Percentiles rank a stretch among this genome's conserved stretches.
Evolutionary conservation across 64 coral and sea anemone genomes (phyloP).

Genomic region (Pocillopora verrucosa): DNA sequence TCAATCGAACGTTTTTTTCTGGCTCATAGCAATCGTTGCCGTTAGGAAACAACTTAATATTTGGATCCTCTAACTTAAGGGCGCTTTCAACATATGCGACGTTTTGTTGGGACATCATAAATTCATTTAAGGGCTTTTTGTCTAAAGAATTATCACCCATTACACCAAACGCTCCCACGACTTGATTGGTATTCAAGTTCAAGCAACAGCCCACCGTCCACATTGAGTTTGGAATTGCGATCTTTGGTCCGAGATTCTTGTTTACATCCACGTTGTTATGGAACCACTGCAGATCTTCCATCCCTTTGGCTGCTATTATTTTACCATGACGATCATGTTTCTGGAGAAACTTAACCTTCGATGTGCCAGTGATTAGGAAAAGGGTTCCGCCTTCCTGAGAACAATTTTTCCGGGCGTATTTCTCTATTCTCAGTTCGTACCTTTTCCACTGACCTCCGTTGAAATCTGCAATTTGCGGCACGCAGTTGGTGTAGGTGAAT

Average conservation of each 20-base stretch:
- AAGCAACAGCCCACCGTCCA: slow-evolving; percentile 28
- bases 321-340: not conserved
- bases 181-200: not conserved
- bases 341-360: not conserved
- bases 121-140: too few species aligned
- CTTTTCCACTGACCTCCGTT: not conserved
- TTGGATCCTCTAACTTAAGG: too few species aligned
- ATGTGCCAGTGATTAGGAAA: slow-evolving; percentile 11
- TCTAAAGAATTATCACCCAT: not conserved
- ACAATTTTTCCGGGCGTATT: not conserved
- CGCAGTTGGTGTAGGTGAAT: slow-evolving; percentile 15
- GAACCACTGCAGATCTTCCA: slow-evolving; percentile 3
- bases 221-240: slow-evolving; percentile 35
- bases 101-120: too few species aligned
- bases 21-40: too few species aligned
- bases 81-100: too few species aligned
- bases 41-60: too few species aligned
- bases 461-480: not conserved
- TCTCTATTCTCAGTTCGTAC: not conserved
- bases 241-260: too few species aligned
- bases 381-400: not conserved
- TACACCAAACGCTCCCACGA: slow-evolving; percentile 6
- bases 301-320: too few species aligned
- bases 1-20: too few species aligned
- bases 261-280: not conserved